Percentiles rank a stretch among this genome's conserved stretches.
Conservation (phyloP, 2,888 invertebrate species). For the Mylabris sibirica region DNA sequence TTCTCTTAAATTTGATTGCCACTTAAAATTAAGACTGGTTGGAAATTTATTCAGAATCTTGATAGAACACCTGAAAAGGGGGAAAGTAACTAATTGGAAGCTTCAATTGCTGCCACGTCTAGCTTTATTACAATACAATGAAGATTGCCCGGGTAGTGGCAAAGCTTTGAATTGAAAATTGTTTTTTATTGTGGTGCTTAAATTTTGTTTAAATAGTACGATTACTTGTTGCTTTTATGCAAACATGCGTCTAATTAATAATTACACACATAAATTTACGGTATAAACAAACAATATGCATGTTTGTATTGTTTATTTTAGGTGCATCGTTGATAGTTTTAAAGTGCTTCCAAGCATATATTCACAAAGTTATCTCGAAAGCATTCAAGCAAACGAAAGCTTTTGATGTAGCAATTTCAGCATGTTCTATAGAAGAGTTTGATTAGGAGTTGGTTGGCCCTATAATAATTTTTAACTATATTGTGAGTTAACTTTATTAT, state of each 20-base stretch:
- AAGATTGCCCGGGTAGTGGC: neutral
- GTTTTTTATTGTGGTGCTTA: neutral
- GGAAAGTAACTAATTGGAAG: neutral
- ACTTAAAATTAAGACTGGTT: neutral
- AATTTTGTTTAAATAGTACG: neutral
- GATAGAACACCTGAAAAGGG: neutral
- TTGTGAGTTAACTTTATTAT: too few species aligned
- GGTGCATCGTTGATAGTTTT: neutral
- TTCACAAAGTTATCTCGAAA: neutral
- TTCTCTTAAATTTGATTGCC: neutral
- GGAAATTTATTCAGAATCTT: conserved; percentile 4
- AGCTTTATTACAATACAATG: neutral
- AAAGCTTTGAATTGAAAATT: neutral
- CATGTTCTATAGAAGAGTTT: too few species aligned
- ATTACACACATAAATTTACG: neutral
- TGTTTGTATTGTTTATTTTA: neutral
- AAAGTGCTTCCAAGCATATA: neutral
- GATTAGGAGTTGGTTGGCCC: too few species aligned
- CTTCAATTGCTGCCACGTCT: neutral
- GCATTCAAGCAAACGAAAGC: neutral
- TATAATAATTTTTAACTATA: too few species aligned
- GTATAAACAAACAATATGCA: neutral
- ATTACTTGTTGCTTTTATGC: neutral
- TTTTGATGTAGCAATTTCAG: too few species aligned
- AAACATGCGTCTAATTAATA: neutral